These are phyloP conservation scores for Drosophila prostipennis DNA, from an alignment of 2,888 invertebrate species.

Conservation along the genomic window DNA sequence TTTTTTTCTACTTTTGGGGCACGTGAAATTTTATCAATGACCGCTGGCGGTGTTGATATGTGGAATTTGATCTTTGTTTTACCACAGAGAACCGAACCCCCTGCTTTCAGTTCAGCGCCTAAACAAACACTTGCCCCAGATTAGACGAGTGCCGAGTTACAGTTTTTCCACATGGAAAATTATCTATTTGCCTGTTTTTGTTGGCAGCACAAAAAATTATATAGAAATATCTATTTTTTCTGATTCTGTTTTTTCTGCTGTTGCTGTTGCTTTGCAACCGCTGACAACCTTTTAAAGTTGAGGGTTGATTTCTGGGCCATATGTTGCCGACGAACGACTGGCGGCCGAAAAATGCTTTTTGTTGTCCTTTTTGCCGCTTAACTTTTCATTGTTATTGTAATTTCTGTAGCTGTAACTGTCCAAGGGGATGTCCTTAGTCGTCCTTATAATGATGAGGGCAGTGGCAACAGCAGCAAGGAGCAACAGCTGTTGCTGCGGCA, in stretches of 20 bases:
- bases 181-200: constrained; percentile 30
- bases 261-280: constrained; percentile 36
- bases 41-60: constrained; percentile 45
- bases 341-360: constrained; percentile 37
- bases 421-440: constrained; percentile 13
- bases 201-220: constrained; percentile 41
- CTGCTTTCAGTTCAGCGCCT: no score
- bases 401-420: constrained; percentile 46
- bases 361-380: constrained; percentile 73
- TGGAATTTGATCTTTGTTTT: constrained; percentile 71
- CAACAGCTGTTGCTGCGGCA: constrained; percentile 72
- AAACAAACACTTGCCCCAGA: constrained; percentile 66
- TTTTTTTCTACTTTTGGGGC: constrained; percentile 20
- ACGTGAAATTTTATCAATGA: constrained; percentile 39
- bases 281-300: constrained; percentile 59
- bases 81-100: constrained; percentile 33
- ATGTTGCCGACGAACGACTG: constrained; percentile 67
- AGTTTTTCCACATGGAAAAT: constrained; percentile 41
- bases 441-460: constrained; percentile 24
- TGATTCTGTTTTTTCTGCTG: neutral
- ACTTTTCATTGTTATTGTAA: constrained; percentile 78
- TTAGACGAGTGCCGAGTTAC: constrained; percentile 56
- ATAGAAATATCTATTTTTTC: constrained; percentile 34
- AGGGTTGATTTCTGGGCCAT: constrained; percentile 57
- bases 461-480: constrained; percentile 3